These are phyloP conservation scores for Conus canariensis DNA, from an alignment of 2,888 invertebrate genomes.

Conservation along the genomic window DNA sequence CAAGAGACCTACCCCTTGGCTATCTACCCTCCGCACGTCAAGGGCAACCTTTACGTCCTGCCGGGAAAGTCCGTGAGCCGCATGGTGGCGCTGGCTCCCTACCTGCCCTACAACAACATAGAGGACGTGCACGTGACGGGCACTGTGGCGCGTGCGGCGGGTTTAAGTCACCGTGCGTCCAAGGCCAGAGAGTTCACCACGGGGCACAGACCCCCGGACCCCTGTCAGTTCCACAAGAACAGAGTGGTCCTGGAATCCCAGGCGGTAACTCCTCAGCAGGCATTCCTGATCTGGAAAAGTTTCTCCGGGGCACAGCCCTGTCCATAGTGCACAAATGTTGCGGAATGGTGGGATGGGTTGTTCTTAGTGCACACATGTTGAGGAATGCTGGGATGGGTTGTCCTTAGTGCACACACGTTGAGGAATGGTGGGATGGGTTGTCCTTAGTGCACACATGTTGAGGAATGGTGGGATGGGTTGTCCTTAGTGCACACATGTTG, in stretches of 20 bases:
- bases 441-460: too few species aligned
- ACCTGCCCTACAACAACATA: slow-evolving; percentile 20
- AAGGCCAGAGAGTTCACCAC: background rate
- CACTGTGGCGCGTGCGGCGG: background rate
- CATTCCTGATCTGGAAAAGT: background rate
- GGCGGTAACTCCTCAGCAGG: background rate
- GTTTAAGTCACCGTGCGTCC: background rate
- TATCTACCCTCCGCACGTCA: background rate
- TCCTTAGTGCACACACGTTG: too few species aligned
- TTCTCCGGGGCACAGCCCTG: background rate
- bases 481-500: too few species aligned
- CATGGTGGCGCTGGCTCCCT: background rate
- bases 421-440: too few species aligned
- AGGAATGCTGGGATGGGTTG: too few species aligned
- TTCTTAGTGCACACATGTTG: too few species aligned
- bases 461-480: too few species aligned
- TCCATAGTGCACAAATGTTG: too few species aligned
- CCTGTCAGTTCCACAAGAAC: background rate
- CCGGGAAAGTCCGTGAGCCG: background rate
- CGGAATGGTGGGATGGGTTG: too few species aligned
- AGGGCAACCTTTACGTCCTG: background rate
- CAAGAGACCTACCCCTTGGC: background rate
- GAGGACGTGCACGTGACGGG: slow-evolving; percentile 29
- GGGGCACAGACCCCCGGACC: background rate
- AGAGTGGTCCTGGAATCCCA: background rate